Evolutionary conservation across 53 echinoderm and acorn worm species (phyloP), one percentile per base, ranked within the genome.

Genomic region (Arbacia lixula): DNA sequence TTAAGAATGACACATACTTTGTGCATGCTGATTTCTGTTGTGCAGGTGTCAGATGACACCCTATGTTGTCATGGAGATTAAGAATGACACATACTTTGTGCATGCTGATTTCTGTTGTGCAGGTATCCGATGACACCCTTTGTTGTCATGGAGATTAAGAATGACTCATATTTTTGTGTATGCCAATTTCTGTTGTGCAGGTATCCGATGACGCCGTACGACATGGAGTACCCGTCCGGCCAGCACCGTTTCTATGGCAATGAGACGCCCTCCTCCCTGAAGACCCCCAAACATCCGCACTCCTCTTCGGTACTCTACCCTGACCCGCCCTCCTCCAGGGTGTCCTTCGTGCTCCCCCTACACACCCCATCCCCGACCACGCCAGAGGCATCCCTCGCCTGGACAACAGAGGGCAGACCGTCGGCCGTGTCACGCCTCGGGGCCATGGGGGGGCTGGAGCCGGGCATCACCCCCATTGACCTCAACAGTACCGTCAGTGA

Each of bases 401-500:
- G 68, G 85, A 24, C 57, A 1, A 78, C 79, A 26, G 83, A 92
- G 53, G 68, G 60, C 20, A 69, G 85, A 26, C 85, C 56, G 24
- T 25, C 28, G 11, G 31, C 19, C 12, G 34, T 43, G 60, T 78
- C 79, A 22, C 58, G 79, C 16, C 79, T 78, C 5, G 79, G 79
- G 1, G 30, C 30, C 5, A 32, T 28, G 64, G 27, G 57, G 27
- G 61, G 79, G 12, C 21, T 86, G 55, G 85, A 85, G 37, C 50
- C 64, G 43, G 74, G 83, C 9, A 71, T 84, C 37, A 76, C 65
- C 52, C 82, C 58, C 14, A 5, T 84, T 3, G 90, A 92, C 65
- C 61, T 96, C 67, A 96, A 96, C 61, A 74, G 82, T 8, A 93
- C 96, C 38, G 76, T 93, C 12, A 76, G 87, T 31, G 96, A 96